Base-by-base conservation (phyloP, 2,888 invertebrate species). In the Rhagium mordax region DNA sequence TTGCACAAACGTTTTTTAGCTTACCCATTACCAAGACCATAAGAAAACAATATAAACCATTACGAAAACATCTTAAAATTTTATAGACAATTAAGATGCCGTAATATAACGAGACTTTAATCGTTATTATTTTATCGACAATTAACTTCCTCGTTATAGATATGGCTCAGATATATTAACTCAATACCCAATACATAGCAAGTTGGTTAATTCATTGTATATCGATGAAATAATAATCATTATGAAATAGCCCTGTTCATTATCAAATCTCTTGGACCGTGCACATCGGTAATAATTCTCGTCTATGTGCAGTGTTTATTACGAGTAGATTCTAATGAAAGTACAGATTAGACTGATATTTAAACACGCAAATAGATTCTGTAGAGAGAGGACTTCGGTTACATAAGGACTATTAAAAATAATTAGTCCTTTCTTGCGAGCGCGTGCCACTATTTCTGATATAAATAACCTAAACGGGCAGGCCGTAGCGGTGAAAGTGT, bases 371-470 rank as follows among this genome's bases (percentile, higher is more conserved):
- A 74, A 71, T 64, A 55, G 72, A 72, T 67, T 60, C 55, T 27
- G 67, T 67, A 65, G 72, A 78, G 78, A 78, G 76, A 79, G 76
- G 77, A 67, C 73, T 72, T 74, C 66, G 33, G 77, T 85, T 85
- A 82, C 83, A 82, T 84, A 85, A 85, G 82, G 81, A 79, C 84
- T 82, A 85, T 85, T 85, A 85, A 85, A 85, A 85, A 85, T 85
- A 85, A 85, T 85, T 85, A 85, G 85, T 83, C 83, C 83, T 84
- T 85, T 85, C 85, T 85, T 84, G 79, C 77, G 79, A 83, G 81
- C 85, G 84, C 85, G 85, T 85, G 85, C 85, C 85, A 79, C 75
- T 79, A 82, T 81, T 82, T 82, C 83, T 79, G 80, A 77, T 83
- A 83, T 83, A 83, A 82, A 84, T 82, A 84, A 84, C 80, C 81